Conservation (phyloP, 2,113 vertebrate species). For the Gobius niger region DNA sequence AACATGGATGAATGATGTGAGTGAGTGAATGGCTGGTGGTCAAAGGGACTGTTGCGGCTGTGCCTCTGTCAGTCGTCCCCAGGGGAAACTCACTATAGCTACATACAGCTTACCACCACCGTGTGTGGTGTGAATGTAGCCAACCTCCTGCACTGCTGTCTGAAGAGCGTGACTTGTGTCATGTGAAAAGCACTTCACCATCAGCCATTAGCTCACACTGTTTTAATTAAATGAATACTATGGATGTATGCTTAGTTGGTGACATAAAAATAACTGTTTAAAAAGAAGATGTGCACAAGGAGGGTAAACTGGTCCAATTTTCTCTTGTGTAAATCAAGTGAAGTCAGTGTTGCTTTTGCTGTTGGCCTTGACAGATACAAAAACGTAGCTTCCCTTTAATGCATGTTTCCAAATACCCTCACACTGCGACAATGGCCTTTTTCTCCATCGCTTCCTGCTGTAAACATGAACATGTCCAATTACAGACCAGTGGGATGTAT, state of each 20-base stretch:
- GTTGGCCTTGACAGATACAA: neutral
- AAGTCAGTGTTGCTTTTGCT: neutral
- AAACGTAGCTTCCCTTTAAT: constrained; percentile 7
- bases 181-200: too few species aligned
- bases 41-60: too few species aligned
- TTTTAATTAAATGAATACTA: neutral
- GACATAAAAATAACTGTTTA: too few species aligned
- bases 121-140: too few species aligned
- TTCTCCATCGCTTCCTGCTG: neutral
- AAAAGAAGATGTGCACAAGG: neutral
- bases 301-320: neutral
- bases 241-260: neutral
- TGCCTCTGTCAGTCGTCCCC: too few species aligned
- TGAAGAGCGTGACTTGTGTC: too few species aligned
- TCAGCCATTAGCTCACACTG: too few species aligned
- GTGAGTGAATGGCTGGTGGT: too few species aligned
- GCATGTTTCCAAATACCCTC: neutral
- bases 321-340: constrained; percentile 1
- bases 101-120: too few species aligned
- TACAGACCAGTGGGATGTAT: neutral
- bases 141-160: too few species aligned
- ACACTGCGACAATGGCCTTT: constrained; percentile 8
- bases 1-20: too few species aligned
- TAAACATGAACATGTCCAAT: constrained; percentile 8
- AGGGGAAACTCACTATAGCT: too few species aligned